These are phyloP conservation scores for Echinometra lucunter DNA, from an alignment of 53 echinoderm and acorn worm species.

Conservation along the genomic window DNA sequence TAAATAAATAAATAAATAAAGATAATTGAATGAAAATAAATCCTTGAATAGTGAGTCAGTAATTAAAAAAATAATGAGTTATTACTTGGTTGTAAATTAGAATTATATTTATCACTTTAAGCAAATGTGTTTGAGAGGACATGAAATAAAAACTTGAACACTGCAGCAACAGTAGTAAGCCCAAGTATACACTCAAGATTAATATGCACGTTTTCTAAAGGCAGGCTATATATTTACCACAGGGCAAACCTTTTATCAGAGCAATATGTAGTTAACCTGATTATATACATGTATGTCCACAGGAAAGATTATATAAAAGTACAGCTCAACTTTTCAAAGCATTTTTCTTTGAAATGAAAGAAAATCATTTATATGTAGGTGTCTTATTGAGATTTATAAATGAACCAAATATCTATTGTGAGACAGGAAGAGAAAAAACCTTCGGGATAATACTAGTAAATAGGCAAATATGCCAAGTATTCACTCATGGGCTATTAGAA, in stretches of 20 bases:
- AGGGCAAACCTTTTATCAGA: constrained; percentile 36
- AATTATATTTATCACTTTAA: too few relatives aligned
- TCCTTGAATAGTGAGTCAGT: too few relatives aligned
- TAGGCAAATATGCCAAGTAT: constrained; percentile 33
- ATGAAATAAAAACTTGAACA: neutral
- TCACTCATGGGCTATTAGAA: neutral
- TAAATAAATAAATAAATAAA: too few relatives aligned
- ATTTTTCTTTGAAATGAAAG: neutral
- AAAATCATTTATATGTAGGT: neutral
- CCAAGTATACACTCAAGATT: neutral
- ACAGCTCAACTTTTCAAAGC: neutral
- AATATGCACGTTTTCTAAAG: neutral
- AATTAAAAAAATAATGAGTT: too few relatives aligned
- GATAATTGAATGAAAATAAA: too few relatives aligned
- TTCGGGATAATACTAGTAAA: neutral
- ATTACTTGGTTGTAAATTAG: too few relatives aligned
- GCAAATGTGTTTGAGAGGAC: neutral
- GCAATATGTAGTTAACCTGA: neutral
- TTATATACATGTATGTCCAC: neutral
- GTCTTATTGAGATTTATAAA: constrained; percentile 20
- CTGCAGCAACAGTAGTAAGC: neutral
- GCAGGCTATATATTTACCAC: neutral
- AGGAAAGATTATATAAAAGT: neutral
- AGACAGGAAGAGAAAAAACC: neutral
- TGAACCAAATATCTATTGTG: constrained; percentile 16